A percentile compares a stretch with the other conserved stretches of the same genome.
These are phyloP conservation scores for Drosophila tropicalis DNA, from an alignment of 1,140 invertebrate species.

Conservation along the genomic window DNA sequence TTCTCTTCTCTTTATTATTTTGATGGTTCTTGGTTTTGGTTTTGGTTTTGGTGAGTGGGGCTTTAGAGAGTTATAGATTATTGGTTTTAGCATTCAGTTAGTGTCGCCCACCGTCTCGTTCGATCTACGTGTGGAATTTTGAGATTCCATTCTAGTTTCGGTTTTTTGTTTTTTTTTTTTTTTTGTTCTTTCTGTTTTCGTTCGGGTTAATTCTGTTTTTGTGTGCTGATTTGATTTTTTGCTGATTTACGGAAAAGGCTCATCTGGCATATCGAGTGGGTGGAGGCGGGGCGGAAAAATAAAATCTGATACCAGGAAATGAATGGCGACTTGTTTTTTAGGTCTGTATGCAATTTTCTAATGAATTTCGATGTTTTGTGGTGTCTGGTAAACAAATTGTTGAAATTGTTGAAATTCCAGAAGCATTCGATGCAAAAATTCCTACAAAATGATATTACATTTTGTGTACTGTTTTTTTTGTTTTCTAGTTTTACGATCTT, in stretches of 20 bases:
- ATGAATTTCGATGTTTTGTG: slow-evolving; percentile 1
- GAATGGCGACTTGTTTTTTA: slow-evolving; percentile 74
- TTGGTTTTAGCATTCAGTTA: slow-evolving; percentile 44
- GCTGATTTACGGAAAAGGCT: slow-evolving; percentile 3
- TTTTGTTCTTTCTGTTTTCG: too few relatives aligned
- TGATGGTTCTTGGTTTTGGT: not conserved
- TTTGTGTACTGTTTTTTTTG: slow-evolving; percentile 14
- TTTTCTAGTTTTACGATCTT: slow-evolving; percentile 1
- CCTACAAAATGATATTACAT: slow-evolving; percentile 52
- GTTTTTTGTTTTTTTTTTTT: not conserved
- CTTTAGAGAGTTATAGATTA: slow-evolving; percentile 22
- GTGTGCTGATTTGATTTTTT: slow-evolving; percentile 1
- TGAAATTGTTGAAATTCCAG: slow-evolving; percentile 46
- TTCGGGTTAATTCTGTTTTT: too few relatives aligned
- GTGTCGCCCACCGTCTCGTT: slow-evolving; percentile 15
- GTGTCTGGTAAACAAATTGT: slow-evolving; percentile 42
- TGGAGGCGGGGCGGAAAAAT: not conserved
- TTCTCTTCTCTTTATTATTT: slow-evolving; percentile 11
- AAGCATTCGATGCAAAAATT: slow-evolving; percentile 58
- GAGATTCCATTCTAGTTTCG: slow-evolving; percentile 21
- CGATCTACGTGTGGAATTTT: slow-evolving; percentile 35
- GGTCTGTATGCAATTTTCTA: slow-evolving; percentile 54
- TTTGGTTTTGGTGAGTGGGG: not conserved
- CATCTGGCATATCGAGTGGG: slow-evolving; percentile 19
- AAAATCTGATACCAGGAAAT: slow-evolving; percentile 65